A percentile compares a stretch with the other conserved stretches of the same genome.
phyloP scores from a whole-genome alignment of 2,113 vertebrate species.

The Nothoprocta perdicaria region DNA sequence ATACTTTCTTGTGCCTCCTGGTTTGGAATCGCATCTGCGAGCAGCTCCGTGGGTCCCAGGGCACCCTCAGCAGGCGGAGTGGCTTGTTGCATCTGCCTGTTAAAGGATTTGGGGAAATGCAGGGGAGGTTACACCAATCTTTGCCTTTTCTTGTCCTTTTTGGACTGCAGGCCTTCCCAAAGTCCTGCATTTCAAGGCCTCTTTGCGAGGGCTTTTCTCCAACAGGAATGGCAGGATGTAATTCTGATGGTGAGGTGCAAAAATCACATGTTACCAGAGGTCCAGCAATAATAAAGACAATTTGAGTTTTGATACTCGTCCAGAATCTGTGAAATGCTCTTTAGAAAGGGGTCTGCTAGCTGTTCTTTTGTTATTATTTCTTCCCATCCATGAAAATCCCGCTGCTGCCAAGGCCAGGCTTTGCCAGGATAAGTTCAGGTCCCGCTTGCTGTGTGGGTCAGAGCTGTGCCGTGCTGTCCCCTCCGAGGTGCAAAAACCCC shows the following conservation, averaged over 20 bases:
- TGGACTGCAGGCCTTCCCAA: not conserved
- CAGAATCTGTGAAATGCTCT: not conserved
- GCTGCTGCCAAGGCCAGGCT: not conserved
- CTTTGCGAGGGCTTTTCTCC: no score
- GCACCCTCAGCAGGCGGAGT: not conserved
- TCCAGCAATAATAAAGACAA: not conserved
- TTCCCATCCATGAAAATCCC: not conserved
- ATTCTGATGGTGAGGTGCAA: not conserved
- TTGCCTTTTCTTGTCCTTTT: not conserved
- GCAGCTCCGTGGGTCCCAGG: not conserved
- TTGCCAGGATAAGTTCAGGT: not conserved
- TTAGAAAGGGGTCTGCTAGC: not conserved
- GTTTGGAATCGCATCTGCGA: not conserved
- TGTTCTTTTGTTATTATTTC: not conserved
- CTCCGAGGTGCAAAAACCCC: fast-evolving
- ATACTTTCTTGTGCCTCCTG: not conserved
- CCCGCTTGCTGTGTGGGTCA: not conserved
- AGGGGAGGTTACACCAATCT: no score
- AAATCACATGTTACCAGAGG: no score
- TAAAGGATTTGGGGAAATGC: not conserved
- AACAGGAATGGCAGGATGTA: not conserved
- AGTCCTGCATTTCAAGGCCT: no score
- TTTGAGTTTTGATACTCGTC: not conserved
- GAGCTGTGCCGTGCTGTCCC: not conserved
- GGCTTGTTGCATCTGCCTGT: not conserved